Evolutionary conservation across 2,888 invertebrate species (phyloP).

Genomic region (Ligdia adustata): DNA sequence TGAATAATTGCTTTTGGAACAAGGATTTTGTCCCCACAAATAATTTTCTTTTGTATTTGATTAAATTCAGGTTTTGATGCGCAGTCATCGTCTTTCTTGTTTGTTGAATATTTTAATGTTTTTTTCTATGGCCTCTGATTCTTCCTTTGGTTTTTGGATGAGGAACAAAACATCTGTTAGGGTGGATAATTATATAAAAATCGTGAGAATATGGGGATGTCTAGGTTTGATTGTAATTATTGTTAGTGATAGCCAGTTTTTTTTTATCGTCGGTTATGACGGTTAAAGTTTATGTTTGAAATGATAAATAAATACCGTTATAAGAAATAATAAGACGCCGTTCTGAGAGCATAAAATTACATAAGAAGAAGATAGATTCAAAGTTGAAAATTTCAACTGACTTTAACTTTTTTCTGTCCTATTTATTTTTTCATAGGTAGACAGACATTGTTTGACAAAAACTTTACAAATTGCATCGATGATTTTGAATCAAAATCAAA

Average conservation of each 20-base stretch:
- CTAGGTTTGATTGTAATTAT: conserved; percentile 51
- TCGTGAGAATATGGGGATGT: conserved; percentile 73
- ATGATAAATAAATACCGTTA: background rate
- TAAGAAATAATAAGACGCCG: background rate
- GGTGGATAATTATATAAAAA: conserved; percentile 73
- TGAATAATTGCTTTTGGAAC: conserved; percentile 77
- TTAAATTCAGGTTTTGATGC: conserved; percentile 80
- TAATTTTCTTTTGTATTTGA: conserved; percentile 75
- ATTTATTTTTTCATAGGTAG: too few relatives aligned
- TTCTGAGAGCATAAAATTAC: too few relatives aligned
- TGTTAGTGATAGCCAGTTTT: conserved; percentile 42
- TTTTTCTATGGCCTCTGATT: conserved; percentile 62
- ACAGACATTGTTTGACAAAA: too few relatives aligned
- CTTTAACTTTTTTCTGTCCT: too few relatives aligned
- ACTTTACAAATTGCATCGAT: too few relatives aligned
- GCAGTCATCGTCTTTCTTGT: conserved; percentile 75
- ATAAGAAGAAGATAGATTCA: too few relatives aligned
- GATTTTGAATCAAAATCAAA: too few relatives aligned
- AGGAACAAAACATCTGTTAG: conserved; percentile 72
- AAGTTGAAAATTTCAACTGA: too few relatives aligned
- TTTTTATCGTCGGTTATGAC: conserved; percentile 35
- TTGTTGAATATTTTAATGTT: conserved; percentile 69
- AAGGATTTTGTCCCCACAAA: conserved; percentile 72
- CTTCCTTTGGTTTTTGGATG: conserved; percentile 61
- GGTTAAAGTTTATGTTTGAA: conserved; percentile 29